phyloP scores from a whole-genome alignment of 2,113 vertebrate genomes.

The Tonatia bakeri region DNA sequence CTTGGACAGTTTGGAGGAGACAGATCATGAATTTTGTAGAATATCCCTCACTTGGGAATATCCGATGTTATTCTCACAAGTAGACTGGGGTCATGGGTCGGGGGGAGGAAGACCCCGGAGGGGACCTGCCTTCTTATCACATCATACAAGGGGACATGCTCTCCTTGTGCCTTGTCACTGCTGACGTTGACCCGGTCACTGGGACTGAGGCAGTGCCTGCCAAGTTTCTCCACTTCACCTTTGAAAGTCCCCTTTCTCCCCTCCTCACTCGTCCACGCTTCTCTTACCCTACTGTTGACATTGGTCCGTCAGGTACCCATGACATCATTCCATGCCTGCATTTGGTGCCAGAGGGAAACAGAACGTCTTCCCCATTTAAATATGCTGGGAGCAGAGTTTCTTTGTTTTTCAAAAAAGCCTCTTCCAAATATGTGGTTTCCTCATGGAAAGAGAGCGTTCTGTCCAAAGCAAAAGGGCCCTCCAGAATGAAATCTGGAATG shows the following conservation, averaged over 20 bases:
- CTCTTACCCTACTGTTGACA: background rate
- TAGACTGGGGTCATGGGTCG: background rate
- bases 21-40: background rate
- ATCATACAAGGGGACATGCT: background rate
- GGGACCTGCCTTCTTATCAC: background rate
- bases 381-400: background rate
- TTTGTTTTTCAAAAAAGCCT: background rate
- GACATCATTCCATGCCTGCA: background rate
- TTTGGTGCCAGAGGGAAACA: background rate
- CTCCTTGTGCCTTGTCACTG: accelerated
- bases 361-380: background rate
- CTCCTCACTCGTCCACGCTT: background rate
- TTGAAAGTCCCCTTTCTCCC: background rate
- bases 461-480: background rate
- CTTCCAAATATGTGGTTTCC: background rate
- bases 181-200: background rate
- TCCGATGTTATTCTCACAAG: background rate
- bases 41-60: background rate
- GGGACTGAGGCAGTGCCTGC: background rate
- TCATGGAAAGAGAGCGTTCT: background rate
- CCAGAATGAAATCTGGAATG: background rate
- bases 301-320: background rate
- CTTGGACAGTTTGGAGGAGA: background rate
- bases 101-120: too few species aligned
- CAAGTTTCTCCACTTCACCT: background rate